Evolutionary conservation across 2,888 invertebrate species (phyloP).

Genomic region (Caenorhabditis uteleia): DNA sequence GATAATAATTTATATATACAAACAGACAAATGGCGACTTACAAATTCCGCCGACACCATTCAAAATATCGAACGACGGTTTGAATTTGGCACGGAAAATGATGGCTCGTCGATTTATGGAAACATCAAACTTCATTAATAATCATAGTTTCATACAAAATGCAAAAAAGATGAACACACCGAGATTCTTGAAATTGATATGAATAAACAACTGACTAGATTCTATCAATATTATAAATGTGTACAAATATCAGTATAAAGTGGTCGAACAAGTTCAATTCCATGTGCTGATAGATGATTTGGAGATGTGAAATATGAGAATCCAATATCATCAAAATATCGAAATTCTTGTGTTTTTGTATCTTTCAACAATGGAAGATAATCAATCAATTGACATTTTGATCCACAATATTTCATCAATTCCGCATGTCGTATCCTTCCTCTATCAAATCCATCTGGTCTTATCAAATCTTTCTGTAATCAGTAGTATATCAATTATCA

Average conservation of each 20-base stretch:
- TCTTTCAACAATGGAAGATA: background rate
- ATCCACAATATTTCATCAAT: background rate
- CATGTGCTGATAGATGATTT: constrained; percentile 2
- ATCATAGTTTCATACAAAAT: background rate
- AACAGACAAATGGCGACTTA: no score
- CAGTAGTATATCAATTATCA: no score
- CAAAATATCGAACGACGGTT: constrained; percentile 1
- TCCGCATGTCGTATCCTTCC: background rate
- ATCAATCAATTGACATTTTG: background rate
- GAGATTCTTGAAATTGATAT: no score
- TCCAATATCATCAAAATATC: constrained; percentile 6
- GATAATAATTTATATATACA: no score
- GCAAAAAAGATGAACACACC: no score
- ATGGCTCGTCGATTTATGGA: constrained; percentile 36
- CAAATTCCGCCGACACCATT: background rate
- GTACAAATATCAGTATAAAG: background rate
- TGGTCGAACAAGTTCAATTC: constrained; percentile 1
- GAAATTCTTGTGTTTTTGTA: background rate
- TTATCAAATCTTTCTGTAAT: constrained; percentile 1
- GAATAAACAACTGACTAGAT: no score
- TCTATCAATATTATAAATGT: constrained; percentile 2
- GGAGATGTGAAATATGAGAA: constrained; percentile 3
- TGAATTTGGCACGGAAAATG: constrained; percentile 21
- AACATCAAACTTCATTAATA: no score
- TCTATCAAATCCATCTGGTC: background rate